These are phyloP conservation scores for Aradophagus sp. DNA, from an alignment of 1,140 invertebrate species.

Conservation along the genomic window DNA sequence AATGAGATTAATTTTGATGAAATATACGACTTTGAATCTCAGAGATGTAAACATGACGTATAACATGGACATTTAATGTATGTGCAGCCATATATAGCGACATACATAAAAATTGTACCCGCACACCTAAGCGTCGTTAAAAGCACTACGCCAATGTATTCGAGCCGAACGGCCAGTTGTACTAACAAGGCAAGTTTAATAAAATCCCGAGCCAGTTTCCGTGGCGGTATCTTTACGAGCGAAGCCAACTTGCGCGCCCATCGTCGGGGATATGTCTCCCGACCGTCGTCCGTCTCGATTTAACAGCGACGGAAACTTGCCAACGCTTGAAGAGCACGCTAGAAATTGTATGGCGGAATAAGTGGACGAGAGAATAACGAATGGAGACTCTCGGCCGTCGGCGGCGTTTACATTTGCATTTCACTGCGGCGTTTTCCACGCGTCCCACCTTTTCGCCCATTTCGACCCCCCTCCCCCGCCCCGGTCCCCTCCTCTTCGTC, in stretches of 20 bases:
- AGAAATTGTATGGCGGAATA: slow-evolving; percentile 50
- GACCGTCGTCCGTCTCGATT: slow-evolving; percentile 38
- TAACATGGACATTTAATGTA: no score
- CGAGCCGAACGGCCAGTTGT: slow-evolving; percentile 32
- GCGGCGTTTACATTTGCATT: slow-evolving; percentile 57
- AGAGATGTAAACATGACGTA: no score
- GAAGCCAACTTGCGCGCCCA: slow-evolving; percentile 31
- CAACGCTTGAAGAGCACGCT: slow-evolving; percentile 37
- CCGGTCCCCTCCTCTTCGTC: background rate
- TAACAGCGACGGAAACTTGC: slow-evolving; percentile 47
- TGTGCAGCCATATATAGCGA: no score
- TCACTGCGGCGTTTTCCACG: slow-evolving; percentile 28
- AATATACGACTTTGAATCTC: no score
- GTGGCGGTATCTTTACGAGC: slow-evolving; percentile 41
- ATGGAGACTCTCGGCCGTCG: slow-evolving; percentile 44
- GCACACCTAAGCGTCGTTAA: background rate
- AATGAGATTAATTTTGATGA: no score
- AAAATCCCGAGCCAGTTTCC: slow-evolving; percentile 45
- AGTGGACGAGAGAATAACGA: slow-evolving; percentile 57
- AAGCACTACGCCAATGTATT: no score
- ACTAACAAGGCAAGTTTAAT: slow-evolving; percentile 49
- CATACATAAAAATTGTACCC: no score
- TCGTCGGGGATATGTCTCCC: slow-evolving; percentile 15
- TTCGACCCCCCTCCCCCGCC: background rate
- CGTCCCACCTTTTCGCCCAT: slow-evolving; percentile 6